A percentile compares a stretch with the other conserved stretches of the same genome.
These are phyloP conservation scores for Suncus etruscus DNA, from an alignment of 2,113 vertebrate species.

Conservation along the genomic window DNA sequence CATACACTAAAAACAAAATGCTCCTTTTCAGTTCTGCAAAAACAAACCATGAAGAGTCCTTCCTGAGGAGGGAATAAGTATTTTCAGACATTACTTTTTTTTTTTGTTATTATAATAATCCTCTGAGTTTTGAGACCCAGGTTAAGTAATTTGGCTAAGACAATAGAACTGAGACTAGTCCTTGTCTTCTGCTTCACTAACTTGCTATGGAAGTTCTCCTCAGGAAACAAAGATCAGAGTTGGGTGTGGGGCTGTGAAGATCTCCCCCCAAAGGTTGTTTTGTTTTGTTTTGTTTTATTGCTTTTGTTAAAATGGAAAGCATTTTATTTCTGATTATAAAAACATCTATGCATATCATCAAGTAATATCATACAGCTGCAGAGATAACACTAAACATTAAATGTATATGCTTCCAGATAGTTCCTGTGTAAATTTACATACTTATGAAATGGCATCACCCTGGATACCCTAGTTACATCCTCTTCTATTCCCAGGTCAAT, in stretches of 20 bases:
- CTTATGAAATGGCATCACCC: neutral
- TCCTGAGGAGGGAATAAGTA: neutral
- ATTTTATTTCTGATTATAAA: conserved; percentile 26
- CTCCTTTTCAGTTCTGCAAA: neutral
- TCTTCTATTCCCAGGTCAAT: neutral
- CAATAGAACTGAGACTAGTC: neutral
- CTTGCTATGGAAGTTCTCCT: conserved; percentile 44
- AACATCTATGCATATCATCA: neutral
- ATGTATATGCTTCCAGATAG: neutral
- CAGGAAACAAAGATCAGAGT: conserved; percentile 36
- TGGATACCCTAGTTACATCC: neutral
- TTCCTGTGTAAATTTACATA: too few relatives aligned
- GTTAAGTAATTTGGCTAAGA: neutral
- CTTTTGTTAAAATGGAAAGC: conserved; percentile 22
- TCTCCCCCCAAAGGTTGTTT: neutral
- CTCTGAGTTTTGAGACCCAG: neutral
- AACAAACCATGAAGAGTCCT: neutral
- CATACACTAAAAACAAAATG: conserved; percentile 26
- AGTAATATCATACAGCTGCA: neutral
- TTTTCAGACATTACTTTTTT: neutral
- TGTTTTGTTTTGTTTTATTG: conserved; percentile 17
- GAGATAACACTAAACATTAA: neutral
- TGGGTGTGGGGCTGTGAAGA: neutral
- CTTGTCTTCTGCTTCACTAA: neutral
- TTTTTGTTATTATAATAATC: conserved; percentile 8